Percentiles rank a stretch among this genome's conserved stretches.
phyloP scores from a whole-genome alignment of 2,113 vertebrate genomes.

The Lepidiolamprologus cunningtoni region DNA sequence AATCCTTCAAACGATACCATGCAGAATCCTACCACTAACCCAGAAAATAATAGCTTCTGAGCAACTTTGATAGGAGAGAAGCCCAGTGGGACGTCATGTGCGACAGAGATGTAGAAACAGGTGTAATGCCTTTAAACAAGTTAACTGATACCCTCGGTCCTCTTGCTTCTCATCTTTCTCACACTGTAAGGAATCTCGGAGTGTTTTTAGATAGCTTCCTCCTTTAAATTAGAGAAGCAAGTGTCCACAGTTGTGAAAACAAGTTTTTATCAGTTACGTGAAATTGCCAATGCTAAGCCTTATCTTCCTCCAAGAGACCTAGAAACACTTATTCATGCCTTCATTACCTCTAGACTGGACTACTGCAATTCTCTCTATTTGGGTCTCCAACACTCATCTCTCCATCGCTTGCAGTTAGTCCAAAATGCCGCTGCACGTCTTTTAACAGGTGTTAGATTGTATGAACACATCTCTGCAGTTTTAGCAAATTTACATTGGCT shows the following conservation, averaged over 20 bases:
- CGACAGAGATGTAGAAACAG: neutral
- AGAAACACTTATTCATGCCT: neutral
- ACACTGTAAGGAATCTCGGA: neutral
- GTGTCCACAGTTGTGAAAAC: neutral
- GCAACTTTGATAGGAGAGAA: neutral
- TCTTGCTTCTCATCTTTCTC: neutral
- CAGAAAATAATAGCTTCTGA: fast-evolving
- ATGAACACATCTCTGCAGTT: fast-evolving
- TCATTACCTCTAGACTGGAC: fast-evolving
- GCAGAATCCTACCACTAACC: neutral
- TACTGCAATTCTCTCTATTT: neutral
- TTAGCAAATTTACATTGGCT: neutral
- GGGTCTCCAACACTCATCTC: neutral
- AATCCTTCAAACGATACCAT: neutral
- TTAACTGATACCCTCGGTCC: neutral
- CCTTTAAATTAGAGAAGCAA: neutral
- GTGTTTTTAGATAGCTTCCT: neutral
- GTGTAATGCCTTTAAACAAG: neutral
- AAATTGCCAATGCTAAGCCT: neutral
- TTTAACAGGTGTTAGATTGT: neutral
- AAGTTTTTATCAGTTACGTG: fast-evolving
- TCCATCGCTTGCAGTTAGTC: neutral
- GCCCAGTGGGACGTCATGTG: fast-evolving
- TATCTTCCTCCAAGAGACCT: neutral
- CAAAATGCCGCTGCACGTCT: fast-evolving